A percentile compares a stretch with the other conserved stretches of the same genome.
phyloP scores from a whole-genome alignment of 1,140 invertebrate genomes.

The Drosophila funebris region DNA sequence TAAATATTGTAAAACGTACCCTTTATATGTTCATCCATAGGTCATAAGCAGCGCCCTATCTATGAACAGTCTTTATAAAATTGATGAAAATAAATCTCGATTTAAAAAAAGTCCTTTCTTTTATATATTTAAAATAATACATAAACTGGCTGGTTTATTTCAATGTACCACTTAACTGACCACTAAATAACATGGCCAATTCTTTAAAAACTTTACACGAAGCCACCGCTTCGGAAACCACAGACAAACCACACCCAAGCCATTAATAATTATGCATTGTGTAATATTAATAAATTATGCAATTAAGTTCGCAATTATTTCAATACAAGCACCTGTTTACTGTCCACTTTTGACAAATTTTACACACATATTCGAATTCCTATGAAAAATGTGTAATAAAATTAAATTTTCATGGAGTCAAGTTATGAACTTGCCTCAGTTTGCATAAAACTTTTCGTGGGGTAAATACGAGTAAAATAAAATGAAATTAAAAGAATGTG shows the following conservation, averaged over 20 bases:
- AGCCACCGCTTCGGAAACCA: conserved; percentile 11
- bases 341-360: conserved; percentile 48
- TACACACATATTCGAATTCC: conserved; percentile 17
- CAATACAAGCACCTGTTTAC: conserved; percentile 58
- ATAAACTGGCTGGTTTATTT: background rate
- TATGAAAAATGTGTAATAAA: conserved; percentile 36
- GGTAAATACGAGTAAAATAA: conserved; percentile 14
- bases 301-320: conserved; percentile 75
- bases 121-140: background rate
- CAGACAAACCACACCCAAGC: conserved; percentile 23
- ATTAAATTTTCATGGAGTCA: conserved; percentile 69
- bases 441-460: conserved; percentile 26
- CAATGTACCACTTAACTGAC: conserved; percentile 2
- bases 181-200: conserved; percentile 12
- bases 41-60: background rate
- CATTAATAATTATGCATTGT: conserved; percentile 57
- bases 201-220: background rate
- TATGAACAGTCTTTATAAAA: background rate
- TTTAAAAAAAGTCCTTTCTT: too few species aligned
- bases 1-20: conserved; percentile 23
- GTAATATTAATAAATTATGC: conserved; percentile 77
- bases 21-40: conserved; percentile 1
- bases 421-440: conserved; percentile 42
- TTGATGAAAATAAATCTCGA: background rate
- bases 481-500: conserved; percentile 18